A percentile compares a stretch with the other conserved stretches of the same genome.
These are phyloP conservation scores for Noctua janthe DNA, from an alignment of 2,888 invertebrate species.

Conservation along the genomic window DNA sequence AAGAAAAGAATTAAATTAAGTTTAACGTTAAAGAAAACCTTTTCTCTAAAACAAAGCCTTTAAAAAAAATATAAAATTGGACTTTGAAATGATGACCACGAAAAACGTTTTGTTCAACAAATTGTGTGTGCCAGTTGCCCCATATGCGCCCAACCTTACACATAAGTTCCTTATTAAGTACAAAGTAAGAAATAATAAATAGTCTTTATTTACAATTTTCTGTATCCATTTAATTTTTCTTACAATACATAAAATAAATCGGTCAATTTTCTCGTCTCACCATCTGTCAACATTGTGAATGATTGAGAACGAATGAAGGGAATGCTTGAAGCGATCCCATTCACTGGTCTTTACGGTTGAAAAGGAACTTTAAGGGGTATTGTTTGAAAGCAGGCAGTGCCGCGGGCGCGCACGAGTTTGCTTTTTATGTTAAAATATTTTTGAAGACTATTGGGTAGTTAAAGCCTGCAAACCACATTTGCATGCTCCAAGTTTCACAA, in stretches of 20 bases:
- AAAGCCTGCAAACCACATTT: slow-evolving; percentile 11
- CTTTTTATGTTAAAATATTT: slow-evolving; percentile 12
- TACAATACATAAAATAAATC: slow-evolving; percentile 53
- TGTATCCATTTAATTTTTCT: slow-evolving; percentile 50
- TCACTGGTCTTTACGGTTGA: slow-evolving; percentile 40
- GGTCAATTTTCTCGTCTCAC: slow-evolving; percentile 46
- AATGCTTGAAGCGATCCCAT: slow-evolving; percentile 49
- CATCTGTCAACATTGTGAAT: slow-evolving; percentile 62
- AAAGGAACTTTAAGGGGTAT: slow-evolving; percentile 25
- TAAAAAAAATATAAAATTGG: background rate
- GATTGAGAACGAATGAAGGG: slow-evolving; percentile 50
- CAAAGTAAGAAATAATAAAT: slow-evolving; percentile 82
- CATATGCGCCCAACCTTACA: slow-evolving; percentile 55
- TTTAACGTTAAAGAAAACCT: slow-evolving; percentile 7
- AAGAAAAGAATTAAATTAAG: slow-evolving; percentile 14
- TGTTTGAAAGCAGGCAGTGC: slow-evolving; percentile 47
- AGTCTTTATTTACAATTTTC: slow-evolving; percentile 73
- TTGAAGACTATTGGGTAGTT: slow-evolving; percentile 1
- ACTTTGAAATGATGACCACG: slow-evolving; percentile 5
- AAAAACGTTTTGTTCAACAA: slow-evolving; percentile 18
- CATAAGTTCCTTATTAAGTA: slow-evolving; percentile 75
- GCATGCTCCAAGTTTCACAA: background rate
- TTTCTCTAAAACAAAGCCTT: slow-evolving; percentile 21
- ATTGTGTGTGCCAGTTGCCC: background rate
- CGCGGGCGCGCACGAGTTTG: slow-evolving; percentile 47